Evolutionary conservation across 2,797 vertebrate genomes (phyloP).

Genomic region (Cossypha niveicapilla): DNA sequence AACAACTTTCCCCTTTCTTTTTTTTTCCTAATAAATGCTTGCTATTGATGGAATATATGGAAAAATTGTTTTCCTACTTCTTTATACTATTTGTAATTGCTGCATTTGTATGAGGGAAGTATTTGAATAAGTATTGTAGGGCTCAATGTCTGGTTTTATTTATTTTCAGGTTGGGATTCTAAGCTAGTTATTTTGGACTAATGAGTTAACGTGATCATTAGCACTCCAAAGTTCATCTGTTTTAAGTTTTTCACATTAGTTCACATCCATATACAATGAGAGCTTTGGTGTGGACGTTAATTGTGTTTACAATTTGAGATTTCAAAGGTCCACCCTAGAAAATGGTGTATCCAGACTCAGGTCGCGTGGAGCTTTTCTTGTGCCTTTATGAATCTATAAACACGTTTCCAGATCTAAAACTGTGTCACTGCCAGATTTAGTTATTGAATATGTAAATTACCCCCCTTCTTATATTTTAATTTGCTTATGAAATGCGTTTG

Average conservation of each 20-base stretch:
- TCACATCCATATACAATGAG: neutral
- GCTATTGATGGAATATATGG: neutral
- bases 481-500: neutral
- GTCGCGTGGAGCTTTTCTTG: neutral
- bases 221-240: neutral
- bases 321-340: neutral
- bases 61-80: neutral
- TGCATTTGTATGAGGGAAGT: neutral
- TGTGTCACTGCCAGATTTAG: neutral
- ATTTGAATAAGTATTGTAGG: neutral
- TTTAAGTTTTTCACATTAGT: neutral
- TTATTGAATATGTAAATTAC: neutral
- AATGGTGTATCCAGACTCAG: neutral
- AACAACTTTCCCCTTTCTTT: fast-evolving
- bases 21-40: neutral
- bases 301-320: neutral
- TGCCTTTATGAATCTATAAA: neutral
- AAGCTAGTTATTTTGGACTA: neutral
- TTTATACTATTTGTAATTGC: neutral
- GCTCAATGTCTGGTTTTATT: neutral
- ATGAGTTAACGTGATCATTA: neutral
- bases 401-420: neutral
- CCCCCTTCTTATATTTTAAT: neutral
- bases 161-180: neutral
- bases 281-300: neutral